Percentiles rank a stretch among this genome's conserved stretches.
Conservation (phyloP, 1,140 invertebrate species). For the Papilio glaucus region DNA sequence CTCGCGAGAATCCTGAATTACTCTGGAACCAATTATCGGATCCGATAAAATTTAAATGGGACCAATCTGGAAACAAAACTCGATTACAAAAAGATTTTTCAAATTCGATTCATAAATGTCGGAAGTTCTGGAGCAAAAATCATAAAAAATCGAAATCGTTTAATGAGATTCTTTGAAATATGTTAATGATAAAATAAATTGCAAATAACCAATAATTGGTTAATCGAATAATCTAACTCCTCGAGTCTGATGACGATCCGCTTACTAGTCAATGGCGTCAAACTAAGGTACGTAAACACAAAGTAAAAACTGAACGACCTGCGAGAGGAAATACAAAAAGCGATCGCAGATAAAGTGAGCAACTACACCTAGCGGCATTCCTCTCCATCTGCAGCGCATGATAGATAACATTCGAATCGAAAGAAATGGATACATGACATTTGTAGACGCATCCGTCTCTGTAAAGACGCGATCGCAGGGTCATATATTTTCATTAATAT, state of each 20-base stretch:
- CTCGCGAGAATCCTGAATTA: too few species aligned
- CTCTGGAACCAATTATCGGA: too few species aligned
- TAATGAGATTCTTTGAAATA: too few species aligned
- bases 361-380: slow-evolving; percentile 36
- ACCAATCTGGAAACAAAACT: too few species aligned
- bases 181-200: neutral
- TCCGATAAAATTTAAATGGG: too few species aligned
- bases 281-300: slow-evolving; percentile 22
- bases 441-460: slow-evolving; percentile 36
- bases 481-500: slow-evolving; percentile 23
- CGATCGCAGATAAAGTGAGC: slow-evolving; percentile 32
- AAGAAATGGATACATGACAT: slow-evolving; percentile 39
- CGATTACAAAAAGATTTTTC: too few species aligned
- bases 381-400: slow-evolving; percentile 27
- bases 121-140: too few species aligned
- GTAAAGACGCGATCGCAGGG: slow-evolving; percentile 22
- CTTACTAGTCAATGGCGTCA: slow-evolving; percentile 6
- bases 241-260: neutral
- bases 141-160: too few species aligned
- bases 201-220: too few species aligned
- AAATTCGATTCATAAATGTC: too few species aligned
- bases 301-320: slow-evolving; percentile 29
- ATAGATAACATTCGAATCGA: slow-evolving; percentile 38
- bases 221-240: too few species aligned
- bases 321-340: slow-evolving; percentile 34